phyloP scores from a whole-genome alignment of 1,140 invertebrate genomes.

The Probaryconus sp. region DNA sequence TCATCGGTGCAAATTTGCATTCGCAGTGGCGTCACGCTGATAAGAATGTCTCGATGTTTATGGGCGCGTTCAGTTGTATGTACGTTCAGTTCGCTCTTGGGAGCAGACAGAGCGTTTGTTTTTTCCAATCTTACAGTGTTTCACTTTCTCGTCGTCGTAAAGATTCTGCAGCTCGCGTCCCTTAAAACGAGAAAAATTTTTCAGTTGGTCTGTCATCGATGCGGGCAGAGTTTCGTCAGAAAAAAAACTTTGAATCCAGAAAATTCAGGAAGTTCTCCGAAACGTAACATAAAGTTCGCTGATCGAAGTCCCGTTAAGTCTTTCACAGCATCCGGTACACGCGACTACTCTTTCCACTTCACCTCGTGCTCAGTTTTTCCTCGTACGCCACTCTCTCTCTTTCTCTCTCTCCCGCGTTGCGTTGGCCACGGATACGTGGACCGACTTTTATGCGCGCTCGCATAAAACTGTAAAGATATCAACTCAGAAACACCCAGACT shows the following conservation, averaged over 20 bases:
- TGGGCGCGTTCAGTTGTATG: no score
- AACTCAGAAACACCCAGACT: slow-evolving; percentile 30
- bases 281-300: slow-evolving; percentile 50
- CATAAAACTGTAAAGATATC: slow-evolving; percentile 42
- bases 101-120: no score
- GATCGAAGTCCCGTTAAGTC: slow-evolving; percentile 57
- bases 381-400: slow-evolving; percentile 1
- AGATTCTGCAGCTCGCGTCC: slow-evolving; percentile 26
- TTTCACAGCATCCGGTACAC: slow-evolving; percentile 40
- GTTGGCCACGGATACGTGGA: slow-evolving; percentile 36
- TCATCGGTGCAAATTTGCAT: no score
- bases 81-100: no score
- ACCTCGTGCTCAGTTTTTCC: slow-evolving; percentile 7
- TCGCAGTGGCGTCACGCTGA: no score
- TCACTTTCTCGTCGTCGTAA: slow-evolving; percentile 31
- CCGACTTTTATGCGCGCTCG: slow-evolving; percentile 42
- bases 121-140: slow-evolving; percentile 7
- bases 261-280: slow-evolving; percentile 48
- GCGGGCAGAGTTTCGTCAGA: slow-evolving; percentile 32
- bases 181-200: slow-evolving; percentile 47
- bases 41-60: no score
- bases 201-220: slow-evolving; percentile 44
- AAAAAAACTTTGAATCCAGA: slow-evolving; percentile 51
- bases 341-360: slow-evolving; percentile 31
- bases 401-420: slow-evolving; percentile 11